A percentile compares a stretch with the other conserved stretches of the same genome.
These are phyloP conservation scores for Aelia acuminata DNA, from an alignment of 2,888 invertebrate species.

Conservation along the genomic window DNA sequence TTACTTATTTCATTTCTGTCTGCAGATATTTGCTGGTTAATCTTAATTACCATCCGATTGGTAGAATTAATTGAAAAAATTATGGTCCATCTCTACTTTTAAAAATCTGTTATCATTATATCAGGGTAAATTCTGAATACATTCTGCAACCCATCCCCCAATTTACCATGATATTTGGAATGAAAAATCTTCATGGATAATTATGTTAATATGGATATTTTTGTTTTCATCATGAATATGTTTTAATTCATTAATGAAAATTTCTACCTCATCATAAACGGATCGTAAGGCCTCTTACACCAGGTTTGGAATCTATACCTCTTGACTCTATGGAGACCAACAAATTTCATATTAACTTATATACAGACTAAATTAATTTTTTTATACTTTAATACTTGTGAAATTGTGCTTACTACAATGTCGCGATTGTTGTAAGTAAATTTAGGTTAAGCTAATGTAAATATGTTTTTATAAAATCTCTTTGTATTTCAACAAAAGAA, in stretches of 20 bases:
- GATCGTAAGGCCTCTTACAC: slow-evolving; percentile 5
- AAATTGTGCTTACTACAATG: slow-evolving; percentile 41
- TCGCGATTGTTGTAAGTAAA: slow-evolving; percentile 12
- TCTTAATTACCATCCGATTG: too few species aligned
- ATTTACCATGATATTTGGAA: too few species aligned
- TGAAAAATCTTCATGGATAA: too few species aligned
- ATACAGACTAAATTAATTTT: not conserved
- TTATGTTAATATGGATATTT: too few species aligned
- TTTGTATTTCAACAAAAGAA: slow-evolving; percentile 31
- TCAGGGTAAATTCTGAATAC: too few species aligned
- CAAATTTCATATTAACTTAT: slow-evolving; percentile 22
- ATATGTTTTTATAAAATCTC: slow-evolving; percentile 23
- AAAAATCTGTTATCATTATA: too few species aligned
- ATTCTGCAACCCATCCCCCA: not conserved
- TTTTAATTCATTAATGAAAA: not conserved
- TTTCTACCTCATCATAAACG: not conserved
- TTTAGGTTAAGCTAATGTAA: slow-evolving; percentile 12
- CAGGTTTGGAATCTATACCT: not conserved
- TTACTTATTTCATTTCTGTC: too few species aligned
- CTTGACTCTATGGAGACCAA: slow-evolving; percentile 25
- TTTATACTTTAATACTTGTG: slow-evolving; percentile 37
- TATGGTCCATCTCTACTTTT: too few species aligned
- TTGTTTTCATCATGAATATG: not conserved
- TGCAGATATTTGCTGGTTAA: too few species aligned
- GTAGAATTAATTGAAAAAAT: too few species aligned